Percentiles rank a stretch among this genome's conserved stretches.
phyloP scores from a whole-genome alignment of 2,888 invertebrate genomes.

The Stratiomys singularior region DNA sequence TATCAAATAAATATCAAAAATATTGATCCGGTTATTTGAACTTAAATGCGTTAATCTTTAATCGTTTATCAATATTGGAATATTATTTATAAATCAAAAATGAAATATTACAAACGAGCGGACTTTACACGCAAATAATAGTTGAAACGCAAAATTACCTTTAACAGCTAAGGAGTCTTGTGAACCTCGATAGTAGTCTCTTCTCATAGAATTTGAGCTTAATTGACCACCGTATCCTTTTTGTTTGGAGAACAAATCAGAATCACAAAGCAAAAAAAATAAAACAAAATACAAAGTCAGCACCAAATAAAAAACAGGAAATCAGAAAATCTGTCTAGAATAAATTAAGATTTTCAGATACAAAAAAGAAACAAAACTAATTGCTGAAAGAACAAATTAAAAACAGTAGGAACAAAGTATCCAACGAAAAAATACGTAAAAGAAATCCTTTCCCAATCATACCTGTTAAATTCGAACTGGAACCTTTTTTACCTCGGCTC shows the following conservation, averaged over 20 bases:
- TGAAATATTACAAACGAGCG: background rate
- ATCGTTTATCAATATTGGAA: too few relatives aligned
- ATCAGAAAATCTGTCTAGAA: too few relatives aligned
- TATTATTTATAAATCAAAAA: too few relatives aligned
- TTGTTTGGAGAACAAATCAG: conserved; percentile 53
- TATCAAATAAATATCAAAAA: too few relatives aligned
- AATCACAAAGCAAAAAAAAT: conserved; percentile 55
- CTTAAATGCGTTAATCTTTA: too few relatives aligned
- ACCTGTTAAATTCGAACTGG: conserved; percentile 86
- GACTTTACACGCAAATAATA: background rate
- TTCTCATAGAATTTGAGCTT: conserved; percentile 77
- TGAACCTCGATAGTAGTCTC: conserved; percentile 91
- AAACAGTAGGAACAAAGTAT: too few relatives aligned
- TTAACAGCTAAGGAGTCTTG: conserved; percentile 87
- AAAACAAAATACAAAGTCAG: conserved; percentile 2
- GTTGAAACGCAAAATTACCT: conserved; percentile 69
- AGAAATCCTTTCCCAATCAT: conserved; percentile 50
- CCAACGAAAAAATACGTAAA: too few relatives aligned
- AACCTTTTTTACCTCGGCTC: conserved; percentile 82
- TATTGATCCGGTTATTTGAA: too few relatives aligned
- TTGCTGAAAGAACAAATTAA: background rate
- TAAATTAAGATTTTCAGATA: too few relatives aligned
- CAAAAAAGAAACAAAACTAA: conserved; percentile 43
- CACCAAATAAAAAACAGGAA: conserved; percentile 51
- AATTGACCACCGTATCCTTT: conserved; percentile 63